Percentiles rank a stretch among this genome's conserved stretches.
Conservation (phyloP, 1,140 invertebrate genomes). For the Dendroctonus ponderosae region DNA sequence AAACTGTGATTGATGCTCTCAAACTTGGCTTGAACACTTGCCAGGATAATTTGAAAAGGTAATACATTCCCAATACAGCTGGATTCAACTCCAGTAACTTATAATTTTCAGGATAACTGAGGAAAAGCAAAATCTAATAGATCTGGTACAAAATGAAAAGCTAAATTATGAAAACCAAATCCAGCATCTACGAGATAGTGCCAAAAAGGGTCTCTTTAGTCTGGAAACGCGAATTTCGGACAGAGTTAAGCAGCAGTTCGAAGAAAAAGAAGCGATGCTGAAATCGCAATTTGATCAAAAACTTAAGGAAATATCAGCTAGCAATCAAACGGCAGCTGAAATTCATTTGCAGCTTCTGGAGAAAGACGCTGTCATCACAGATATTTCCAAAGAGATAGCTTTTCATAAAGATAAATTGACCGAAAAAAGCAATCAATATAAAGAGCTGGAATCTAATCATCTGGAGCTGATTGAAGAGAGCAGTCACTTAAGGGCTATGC, state of each 20-base stretch:
- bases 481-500: conserved; percentile 24
- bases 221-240: conserved; percentile 44
- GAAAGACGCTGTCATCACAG: conserved; percentile 51
- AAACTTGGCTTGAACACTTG: conserved; percentile 21
- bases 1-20: conserved; percentile 8
- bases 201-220: conserved; percentile 41
- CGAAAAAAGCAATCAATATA: conserved; percentile 31
- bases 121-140: conserved; percentile 28
- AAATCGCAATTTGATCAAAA: conserved; percentile 53
- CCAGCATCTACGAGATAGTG: conserved; percentile 36
- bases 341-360: conserved; percentile 51
- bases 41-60: conserved; percentile 28
- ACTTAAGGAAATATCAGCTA: conserved; percentile 47
- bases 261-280: conserved; percentile 47
- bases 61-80: neutral
- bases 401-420: conserved; percentile 29
- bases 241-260: conserved; percentile 34
- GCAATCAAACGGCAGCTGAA: conserved; percentile 49
- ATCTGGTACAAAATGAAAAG: conserved; percentile 28
- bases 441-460: conserved; percentile 44
- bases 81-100: neutral
- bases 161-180: conserved; percentile 38
- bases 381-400: conserved; percentile 43
- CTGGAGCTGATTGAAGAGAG: conserved; percentile 45
- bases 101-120: conserved; percentile 25